Evolutionary conservation across 2,888 invertebrate species (phyloP).

Genomic region (Drosophila anomalata): DNA sequence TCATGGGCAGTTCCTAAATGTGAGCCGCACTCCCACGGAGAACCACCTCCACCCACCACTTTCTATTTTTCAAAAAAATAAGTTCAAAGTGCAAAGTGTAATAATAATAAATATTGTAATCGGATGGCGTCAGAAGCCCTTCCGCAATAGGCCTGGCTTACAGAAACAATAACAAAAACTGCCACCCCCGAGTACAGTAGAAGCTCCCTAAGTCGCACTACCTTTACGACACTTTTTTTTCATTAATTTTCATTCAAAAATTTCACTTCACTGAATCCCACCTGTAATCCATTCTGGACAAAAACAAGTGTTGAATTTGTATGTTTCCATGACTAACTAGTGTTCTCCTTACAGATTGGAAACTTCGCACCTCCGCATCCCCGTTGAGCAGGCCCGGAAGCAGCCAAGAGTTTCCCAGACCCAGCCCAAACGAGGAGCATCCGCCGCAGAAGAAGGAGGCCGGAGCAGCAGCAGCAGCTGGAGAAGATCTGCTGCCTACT

Average conservation of each 20-base stretch:
- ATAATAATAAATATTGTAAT: conserved; percentile 4
- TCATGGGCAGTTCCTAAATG: conserved; percentile 43
- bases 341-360: conserved; percentile 11
- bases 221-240: not conserved
- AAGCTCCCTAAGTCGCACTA: not conserved
- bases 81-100: conserved; percentile 49
- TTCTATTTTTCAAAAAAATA: conserved; percentile 1
- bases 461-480: conserved; percentile 35
- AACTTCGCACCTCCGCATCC: conserved; percentile 19
- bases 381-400: conserved; percentile 64
- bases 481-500: conserved; percentile 59
- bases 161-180: not conserved
- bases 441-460: conserved; percentile 30
- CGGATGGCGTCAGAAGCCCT: conserved; percentile 4
- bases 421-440: conserved; percentile 44
- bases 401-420: conserved; percentile 80
- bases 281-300: not conserved
- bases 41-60: conserved; percentile 1
- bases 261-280: not conserved
- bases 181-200: not conserved
- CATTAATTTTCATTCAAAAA: not conserved
- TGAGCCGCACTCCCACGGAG: conserved; percentile 22
- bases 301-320: too few species aligned
- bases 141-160: not conserved
- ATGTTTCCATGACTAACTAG: not conserved